Conservation (phyloP, 2,113 vertebrate genomes). For the Oncorhynchus clarkii region DNA sequence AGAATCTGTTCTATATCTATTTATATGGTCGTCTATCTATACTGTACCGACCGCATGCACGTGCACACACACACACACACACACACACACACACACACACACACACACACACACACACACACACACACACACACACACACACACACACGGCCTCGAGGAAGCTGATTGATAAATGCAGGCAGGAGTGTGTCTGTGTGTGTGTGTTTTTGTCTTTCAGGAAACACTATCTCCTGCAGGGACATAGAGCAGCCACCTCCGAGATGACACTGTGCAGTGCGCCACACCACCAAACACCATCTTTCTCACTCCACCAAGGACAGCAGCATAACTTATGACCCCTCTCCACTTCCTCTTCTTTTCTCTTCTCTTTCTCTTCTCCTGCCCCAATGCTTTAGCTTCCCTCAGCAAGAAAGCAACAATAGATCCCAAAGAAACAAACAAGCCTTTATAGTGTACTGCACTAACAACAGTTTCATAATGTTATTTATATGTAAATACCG, state of each 20-base stretch:
- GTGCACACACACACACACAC: background rate
- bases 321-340: slow-evolving; percentile 16
- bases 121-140: no score
- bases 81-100: background rate
- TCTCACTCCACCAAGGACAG: slow-evolving; percentile 37
- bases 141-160: background rate
- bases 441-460: background rate
- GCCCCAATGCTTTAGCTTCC: background rate
- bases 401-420: background rate
- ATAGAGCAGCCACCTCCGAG: slow-evolving; percentile 37
- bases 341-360: no score
- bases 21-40: background rate
- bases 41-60: background rate
- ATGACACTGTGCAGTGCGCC: slow-evolving; percentile 27
- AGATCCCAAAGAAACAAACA: background rate
- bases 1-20: background rate
- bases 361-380: background rate
- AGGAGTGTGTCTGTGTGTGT: no score
- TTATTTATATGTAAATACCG: no score
- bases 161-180: slow-evolving; percentile 28
- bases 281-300: slow-evolving; percentile 24
- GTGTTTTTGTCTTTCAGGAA: slow-evolving; percentile 6
- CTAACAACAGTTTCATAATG: no score
- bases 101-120: background rate
- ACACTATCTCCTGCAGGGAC: slow-evolving; percentile 6